These are phyloP conservation scores for Drosophila punjabiensis DNA, from an alignment of 1,140 invertebrate genomes.

Conservation along the genomic window DNA sequence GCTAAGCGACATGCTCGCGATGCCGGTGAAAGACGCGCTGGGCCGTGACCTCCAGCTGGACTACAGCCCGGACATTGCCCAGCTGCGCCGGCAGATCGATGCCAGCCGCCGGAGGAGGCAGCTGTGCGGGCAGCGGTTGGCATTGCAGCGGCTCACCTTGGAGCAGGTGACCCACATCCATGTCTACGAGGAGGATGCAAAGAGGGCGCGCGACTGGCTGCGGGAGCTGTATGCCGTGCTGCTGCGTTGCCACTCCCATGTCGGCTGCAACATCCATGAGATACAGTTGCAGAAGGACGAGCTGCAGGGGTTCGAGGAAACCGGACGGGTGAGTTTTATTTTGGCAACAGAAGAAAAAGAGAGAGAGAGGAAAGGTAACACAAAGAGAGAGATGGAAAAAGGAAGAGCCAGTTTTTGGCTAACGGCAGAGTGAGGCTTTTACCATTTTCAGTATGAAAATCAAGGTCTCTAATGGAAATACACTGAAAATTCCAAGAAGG, in stretches of 20 bases:
- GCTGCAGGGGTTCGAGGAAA: conserved; percentile 91
- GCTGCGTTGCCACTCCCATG: conserved; percentile 89
- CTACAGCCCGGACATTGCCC: conserved; percentile 90
- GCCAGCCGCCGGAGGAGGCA: conserved; percentile 88
- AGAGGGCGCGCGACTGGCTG: conserved; percentile 91
- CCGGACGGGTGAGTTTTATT: conserved; percentile 88
- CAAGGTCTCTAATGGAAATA: conserved; percentile 5
- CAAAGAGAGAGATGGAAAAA: neutral
- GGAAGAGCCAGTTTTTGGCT: conserved; percentile 12
- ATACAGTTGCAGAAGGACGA: conserved; percentile 91
- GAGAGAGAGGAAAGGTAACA: neutral
- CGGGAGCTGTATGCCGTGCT: conserved; percentile 90
- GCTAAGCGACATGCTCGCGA: conserved; percentile 91
- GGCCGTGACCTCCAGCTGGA: conserved; percentile 90
- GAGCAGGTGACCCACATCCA: conserved; percentile 91
- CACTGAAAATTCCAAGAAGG: neutral
- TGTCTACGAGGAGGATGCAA: conserved; percentile 91
- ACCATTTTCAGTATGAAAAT: conserved; percentile 8
- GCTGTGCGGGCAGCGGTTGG: conserved; percentile 89
- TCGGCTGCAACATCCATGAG: conserved; percentile 90
- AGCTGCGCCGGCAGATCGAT: conserved; percentile 90
- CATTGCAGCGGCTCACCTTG: conserved; percentile 90
- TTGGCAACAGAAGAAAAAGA: neutral
- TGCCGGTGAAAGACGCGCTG: conserved; percentile 92
- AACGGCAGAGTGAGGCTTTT: conserved; percentile 22